A percentile compares a stretch with the other conserved stretches of the same genome.
phyloP scores from a whole-genome alignment of 2,797 vertebrate species.

The Microchirus variegatus region DNA sequence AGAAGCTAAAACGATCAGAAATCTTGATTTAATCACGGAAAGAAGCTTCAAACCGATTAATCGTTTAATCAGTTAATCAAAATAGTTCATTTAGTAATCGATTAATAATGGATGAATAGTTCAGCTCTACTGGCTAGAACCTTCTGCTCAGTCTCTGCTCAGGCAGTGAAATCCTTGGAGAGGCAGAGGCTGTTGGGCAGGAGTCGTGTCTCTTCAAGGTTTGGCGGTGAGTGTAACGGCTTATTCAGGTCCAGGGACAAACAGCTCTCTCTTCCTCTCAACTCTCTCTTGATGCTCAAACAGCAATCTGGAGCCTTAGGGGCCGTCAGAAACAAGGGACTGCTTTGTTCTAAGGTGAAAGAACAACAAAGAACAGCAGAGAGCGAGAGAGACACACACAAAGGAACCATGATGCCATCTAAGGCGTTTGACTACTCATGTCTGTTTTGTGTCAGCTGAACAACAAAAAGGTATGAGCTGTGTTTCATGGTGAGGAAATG shows the following conservation, averaged over 20 bases:
- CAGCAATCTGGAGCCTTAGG: conserved; percentile 68
- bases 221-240: conserved; percentile 61
- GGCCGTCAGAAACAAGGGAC: conserved; percentile 57
- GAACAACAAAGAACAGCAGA: conserved; percentile 53
- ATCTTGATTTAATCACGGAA: too few relatives aligned
- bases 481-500: too few relatives aligned
- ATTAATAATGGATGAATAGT: too few relatives aligned
- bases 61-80: too few relatives aligned
- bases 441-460: conserved; percentile 21
- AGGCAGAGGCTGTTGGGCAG: conserved; percentile 65
- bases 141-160: too few relatives aligned
- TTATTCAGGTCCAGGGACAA: conserved; percentile 71
- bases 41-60: too few relatives aligned
- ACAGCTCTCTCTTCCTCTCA: conserved; percentile 61
- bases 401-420: conserved; percentile 42
- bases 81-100: too few relatives aligned
- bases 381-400: too few relatives aligned
- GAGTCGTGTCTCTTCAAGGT: conserved; percentile 67
- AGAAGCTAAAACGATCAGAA: too few relatives aligned
- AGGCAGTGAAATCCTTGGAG: conserved; percentile 40
- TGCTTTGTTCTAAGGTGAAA: conserved; percentile 60
- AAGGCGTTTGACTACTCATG: conserved; percentile 31
- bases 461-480: conserved; percentile 2
- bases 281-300: conserved; percentile 66
- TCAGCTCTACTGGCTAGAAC: too few relatives aligned